Evolutionary conservation across 2,888 invertebrate genomes (phyloP).

Genomic region (Pterostichus madidus): DNA sequence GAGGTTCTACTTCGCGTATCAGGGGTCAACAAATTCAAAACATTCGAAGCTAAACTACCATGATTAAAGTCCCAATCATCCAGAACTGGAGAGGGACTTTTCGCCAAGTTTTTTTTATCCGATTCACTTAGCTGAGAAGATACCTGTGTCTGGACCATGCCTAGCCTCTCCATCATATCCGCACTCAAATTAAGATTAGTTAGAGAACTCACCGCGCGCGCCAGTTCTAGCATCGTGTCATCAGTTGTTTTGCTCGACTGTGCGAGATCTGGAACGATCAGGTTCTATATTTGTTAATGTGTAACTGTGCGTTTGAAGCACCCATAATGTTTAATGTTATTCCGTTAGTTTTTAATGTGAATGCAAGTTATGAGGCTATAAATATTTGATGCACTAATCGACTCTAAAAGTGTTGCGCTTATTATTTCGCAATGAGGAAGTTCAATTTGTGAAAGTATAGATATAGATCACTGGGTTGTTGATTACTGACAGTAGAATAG

Average conservation of each 20-base stretch:
- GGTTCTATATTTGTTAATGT: constrained; percentile 52
- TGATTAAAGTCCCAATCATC: constrained; percentile 43
- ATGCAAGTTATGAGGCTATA: background rate
- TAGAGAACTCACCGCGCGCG: constrained; percentile 66
- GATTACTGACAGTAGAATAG: background rate
- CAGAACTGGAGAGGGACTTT: constrained; percentile 22
- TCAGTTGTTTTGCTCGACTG: constrained; percentile 63
- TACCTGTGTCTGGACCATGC: constrained; percentile 46
- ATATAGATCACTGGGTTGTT: too few relatives aligned
- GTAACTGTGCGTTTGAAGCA: constrained; percentile 25
- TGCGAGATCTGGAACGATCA: constrained; percentile 59
- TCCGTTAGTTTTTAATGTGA: background rate
- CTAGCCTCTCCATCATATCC: constrained; percentile 55
- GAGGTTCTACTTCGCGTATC: constrained; percentile 59
- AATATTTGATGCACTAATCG: constrained; percentile 1
- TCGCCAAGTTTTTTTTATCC: constrained; percentile 56
- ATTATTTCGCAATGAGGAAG: background rate
- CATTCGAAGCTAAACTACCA: constrained; percentile 61
- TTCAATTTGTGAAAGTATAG: background rate
- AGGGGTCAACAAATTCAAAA: constrained; percentile 61
- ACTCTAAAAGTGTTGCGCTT: constrained; percentile 13
- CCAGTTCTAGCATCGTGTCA: constrained; percentile 64
- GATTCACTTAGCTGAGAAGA: constrained; percentile 41
- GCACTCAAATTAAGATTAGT: constrained; percentile 62
- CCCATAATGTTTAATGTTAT: constrained; percentile 26